A percentile compares a stretch with the other conserved stretches of the same genome.
phyloP scores from a whole-genome alignment of 1,140 invertebrate species.

The Drosophila pruinosa region DNA sequence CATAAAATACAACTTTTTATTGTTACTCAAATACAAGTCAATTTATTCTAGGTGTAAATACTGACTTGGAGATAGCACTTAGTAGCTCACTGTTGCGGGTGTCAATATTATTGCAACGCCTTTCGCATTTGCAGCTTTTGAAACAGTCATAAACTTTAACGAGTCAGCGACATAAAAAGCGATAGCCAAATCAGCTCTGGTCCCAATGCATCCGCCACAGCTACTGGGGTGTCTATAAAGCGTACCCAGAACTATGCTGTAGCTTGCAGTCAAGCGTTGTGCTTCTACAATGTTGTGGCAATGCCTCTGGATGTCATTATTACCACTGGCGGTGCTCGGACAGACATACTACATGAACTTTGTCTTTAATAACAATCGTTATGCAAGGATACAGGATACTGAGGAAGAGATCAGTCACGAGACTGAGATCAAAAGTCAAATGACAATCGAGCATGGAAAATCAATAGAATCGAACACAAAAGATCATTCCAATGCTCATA shows the following conservation, averaged over 20 bases:
- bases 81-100: neutral
- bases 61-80: neutral
- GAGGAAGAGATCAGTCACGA: neutral
- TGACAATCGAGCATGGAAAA: neutral
- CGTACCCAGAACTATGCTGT: conserved; percentile 22
- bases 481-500: too few species aligned
- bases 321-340: conserved; percentile 36
- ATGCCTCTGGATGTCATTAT: conserved; percentile 32
- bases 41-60: neutral
- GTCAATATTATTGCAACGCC: neutral
- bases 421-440: neutral
- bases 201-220: conserved; percentile 11
- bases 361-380: conserved; percentile 55
- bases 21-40: neutral
- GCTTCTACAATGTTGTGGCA: conserved; percentile 30
- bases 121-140: neutral
- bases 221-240: conserved; percentile 43
- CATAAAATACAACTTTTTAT: neutral
- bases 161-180: neutral
- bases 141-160: conserved; percentile 12
- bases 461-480: neutral
- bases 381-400: too few species aligned
- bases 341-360: conserved; percentile 69
- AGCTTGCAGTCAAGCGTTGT: neutral
- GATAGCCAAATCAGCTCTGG: conserved; percentile 13